Conservation (phyloP, 2,888 invertebrate species). For the Agrochola litura region DNA sequence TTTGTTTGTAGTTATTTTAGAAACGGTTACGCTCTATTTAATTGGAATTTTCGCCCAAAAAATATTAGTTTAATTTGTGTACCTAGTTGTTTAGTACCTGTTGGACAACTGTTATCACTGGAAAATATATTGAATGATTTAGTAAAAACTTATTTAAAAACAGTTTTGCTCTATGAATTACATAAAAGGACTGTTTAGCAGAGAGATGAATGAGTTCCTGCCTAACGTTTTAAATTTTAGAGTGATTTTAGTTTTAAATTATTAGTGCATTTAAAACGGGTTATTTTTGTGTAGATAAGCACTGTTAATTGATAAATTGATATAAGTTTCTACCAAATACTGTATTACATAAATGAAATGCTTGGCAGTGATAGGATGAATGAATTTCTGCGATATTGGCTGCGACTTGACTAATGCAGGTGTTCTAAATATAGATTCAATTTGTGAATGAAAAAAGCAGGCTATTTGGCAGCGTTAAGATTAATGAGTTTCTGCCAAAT, state of each 20-base stretch:
- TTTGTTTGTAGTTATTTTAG: neutral
- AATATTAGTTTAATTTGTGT: no score
- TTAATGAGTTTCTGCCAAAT: conserved; percentile 10
- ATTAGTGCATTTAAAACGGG: neutral
- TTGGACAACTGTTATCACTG: neutral
- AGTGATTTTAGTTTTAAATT: neutral
- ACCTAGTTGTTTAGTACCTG: no score
- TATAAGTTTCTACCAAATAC: neutral
- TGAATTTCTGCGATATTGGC: neutral
- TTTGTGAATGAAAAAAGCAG: conserved; percentile 32
- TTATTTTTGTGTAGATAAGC: neutral
- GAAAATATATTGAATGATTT: neutral
- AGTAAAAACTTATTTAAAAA: no score
- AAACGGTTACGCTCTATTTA: neutral
- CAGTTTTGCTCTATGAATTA: neutral
- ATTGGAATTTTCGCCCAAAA: neutral
- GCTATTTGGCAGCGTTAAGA: conserved; percentile 10
- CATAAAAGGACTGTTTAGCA: neutral
- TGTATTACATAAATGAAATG: neutral
- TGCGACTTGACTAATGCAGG: neutral
- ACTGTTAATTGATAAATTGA: neutral
- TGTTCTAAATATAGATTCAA: conserved; percentile 4
- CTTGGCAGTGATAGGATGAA: conserved; percentile 4
- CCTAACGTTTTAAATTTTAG: neutral
- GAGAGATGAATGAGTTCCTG: neutral